A percentile compares a stretch with the other conserved stretches of the same genome.
Conservation (phyloP, 2,888 invertebrate genomes). For the Hyposoter dolosus region DNA sequence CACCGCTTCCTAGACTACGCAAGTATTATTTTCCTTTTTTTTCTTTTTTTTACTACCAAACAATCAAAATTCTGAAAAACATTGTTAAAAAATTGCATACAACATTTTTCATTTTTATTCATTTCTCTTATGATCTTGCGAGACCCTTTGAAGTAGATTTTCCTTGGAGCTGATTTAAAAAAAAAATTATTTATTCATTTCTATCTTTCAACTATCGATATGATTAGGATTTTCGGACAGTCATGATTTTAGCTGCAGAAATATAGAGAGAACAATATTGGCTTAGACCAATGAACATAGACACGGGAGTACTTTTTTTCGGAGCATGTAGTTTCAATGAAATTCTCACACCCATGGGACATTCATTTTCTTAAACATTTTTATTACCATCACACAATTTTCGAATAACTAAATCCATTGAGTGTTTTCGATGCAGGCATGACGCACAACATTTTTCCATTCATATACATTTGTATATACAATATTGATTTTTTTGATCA, state of each 20-base stretch:
- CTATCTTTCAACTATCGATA: slow-evolving; percentile 28
- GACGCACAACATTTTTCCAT: slow-evolving; percentile 60
- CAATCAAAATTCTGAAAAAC: not conserved
- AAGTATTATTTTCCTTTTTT: slow-evolving; percentile 46
- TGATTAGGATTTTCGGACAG: slow-evolving; percentile 43
- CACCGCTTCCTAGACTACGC: slow-evolving; percentile 57
- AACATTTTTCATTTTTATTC: not conserved
- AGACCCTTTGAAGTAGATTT: slow-evolving; percentile 19
- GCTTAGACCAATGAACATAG: slow-evolving; percentile 46
- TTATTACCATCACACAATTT: slow-evolving; percentile 30
- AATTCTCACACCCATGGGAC: slow-evolving; percentile 32
- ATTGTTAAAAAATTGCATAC: not conserved
- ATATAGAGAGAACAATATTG: slow-evolving; percentile 24
- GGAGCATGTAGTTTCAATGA: slow-evolving; percentile 58
- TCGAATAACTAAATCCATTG: slow-evolving; percentile 27
- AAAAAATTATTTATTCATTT: not conserved
- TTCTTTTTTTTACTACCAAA: not conserved
- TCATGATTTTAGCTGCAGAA: slow-evolving; percentile 37
- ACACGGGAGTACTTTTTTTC: slow-evolving; percentile 59
- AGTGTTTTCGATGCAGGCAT: slow-evolving; percentile 64
- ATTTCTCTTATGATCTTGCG: slow-evolving; percentile 36
- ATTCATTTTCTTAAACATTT: slow-evolving; percentile 28
- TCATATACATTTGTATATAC: slow-evolving; percentile 12
- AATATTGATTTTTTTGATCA: slow-evolving; percentile 38
- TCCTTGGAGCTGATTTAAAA: slow-evolving; percentile 6